Conservation (phyloP, 1,140 invertebrate genomes). For the Melanaphis sacchari region DNA sequence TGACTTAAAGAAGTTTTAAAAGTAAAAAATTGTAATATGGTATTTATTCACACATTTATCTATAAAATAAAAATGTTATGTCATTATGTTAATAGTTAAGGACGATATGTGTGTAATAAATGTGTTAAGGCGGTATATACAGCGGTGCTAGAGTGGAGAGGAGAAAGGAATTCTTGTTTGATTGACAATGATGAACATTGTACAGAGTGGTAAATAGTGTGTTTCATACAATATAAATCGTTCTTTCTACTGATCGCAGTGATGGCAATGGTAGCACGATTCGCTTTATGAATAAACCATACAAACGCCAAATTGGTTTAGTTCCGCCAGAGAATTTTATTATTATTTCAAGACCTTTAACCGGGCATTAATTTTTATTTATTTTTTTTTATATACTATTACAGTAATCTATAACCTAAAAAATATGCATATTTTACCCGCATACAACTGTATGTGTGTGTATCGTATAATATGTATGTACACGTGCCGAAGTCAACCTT, state of each 20-base stretch:
- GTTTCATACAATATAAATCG: slow-evolving; percentile 3
- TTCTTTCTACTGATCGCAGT: background rate
- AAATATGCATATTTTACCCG: background rate
- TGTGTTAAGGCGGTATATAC: no score
- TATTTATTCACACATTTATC: no score
- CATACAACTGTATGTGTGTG: background rate
- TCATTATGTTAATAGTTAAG: background rate
- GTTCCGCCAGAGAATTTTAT: background rate
- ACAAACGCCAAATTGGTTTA: slow-evolving; percentile 26
- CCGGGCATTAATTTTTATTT: background rate
- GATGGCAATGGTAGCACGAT: background rate
- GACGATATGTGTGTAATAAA: background rate
- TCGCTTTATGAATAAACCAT: slow-evolving; percentile 20
- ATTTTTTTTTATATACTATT: background rate
- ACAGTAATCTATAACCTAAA: background rate
- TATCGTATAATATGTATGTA: background rate
- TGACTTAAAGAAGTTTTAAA: background rate
- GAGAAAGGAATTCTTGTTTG: background rate
- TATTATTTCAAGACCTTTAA: slow-evolving; percentile 31
- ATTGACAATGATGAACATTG: background rate
- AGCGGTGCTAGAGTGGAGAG: background rate
- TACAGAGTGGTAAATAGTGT: background rate
- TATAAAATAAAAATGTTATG: background rate
- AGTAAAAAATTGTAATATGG: background rate
- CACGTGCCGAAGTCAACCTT: slow-evolving; percentile 1